These are phyloP conservation scores for Lateolabrax maculatus DNA, from an alignment of 2,797 vertebrate genomes.

Conservation along the genomic window DNA sequence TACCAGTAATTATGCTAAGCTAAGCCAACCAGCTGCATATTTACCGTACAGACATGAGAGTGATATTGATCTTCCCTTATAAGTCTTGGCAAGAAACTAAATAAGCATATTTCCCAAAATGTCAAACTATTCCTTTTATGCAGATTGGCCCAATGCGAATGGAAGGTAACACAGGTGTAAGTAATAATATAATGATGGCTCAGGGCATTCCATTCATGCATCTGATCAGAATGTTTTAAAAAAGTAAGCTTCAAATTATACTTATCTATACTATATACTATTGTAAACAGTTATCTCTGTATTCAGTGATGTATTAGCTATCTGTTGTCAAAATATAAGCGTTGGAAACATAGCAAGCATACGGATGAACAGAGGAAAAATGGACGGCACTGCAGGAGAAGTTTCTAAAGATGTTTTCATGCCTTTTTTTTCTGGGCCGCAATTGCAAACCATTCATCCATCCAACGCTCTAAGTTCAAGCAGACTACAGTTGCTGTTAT, in stretches of 20 bases:
- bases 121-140: not conserved
- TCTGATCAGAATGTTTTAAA: not conserved
- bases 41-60: too few species aligned
- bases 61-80: too few species aligned
- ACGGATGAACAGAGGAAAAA: not conserved
- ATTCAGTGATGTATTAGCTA: not conserved
- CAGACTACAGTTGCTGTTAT: not conserved
- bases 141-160: not conserved
- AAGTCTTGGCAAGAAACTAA: not conserved
- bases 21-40: too few species aligned
- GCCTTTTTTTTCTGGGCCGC: too few species aligned
- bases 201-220: not conserved
- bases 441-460: not conserved
- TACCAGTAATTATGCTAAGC: too few species aligned
- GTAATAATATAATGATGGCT: constrained; percentile 23
- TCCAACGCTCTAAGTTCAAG: not conserved
- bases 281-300: not conserved
- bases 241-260: not conserved
- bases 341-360: too few species aligned
- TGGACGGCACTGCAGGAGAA: not conserved
- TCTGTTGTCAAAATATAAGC: not conserved
- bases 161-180: constrained; percentile 11
- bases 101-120: not conserved
- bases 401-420: not conserved
- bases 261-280: too few species aligned